Percentiles rank a stretch among this genome's conserved stretches.
Conservation (phyloP, 2,113 vertebrate genomes). For the Gyps fulvus region DNA sequence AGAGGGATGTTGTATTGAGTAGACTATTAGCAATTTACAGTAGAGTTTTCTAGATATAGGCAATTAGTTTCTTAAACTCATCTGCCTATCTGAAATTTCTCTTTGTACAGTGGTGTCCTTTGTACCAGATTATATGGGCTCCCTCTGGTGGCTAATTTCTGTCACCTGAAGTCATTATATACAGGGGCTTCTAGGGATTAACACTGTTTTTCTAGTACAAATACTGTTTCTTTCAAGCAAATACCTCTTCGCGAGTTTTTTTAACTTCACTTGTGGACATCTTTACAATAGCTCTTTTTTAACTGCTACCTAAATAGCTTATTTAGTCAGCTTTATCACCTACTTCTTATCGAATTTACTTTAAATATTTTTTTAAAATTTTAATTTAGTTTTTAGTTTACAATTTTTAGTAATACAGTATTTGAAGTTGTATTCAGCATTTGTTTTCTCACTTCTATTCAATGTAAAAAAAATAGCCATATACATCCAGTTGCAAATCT, state of each 20-base stretch:
- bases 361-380: neutral
- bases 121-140: neutral
- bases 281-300: neutral
- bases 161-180: neutral
- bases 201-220: neutral
- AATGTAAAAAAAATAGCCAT: neutral
- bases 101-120: neutral
- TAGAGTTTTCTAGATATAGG: neutral
- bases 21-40: neutral
- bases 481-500: neutral
- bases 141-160: conserved; percentile 42
- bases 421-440: neutral
- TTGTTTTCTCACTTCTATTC: neutral
- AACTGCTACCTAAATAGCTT: neutral
- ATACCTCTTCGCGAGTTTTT: neutral
- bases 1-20: neutral
- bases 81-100: neutral
- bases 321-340: neutral
- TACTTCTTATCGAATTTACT: neutral
- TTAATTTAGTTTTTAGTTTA: neutral
- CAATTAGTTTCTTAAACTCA: neutral
- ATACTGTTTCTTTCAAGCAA: neutral
- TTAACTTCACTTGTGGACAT: neutral
- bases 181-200: neutral
- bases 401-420: neutral